Evolutionary conservation across 2,113 vertebrate genomes (phyloP), one percentile per base, ranked within the genome.

Genomic region (Chrysemys picta): DNA sequence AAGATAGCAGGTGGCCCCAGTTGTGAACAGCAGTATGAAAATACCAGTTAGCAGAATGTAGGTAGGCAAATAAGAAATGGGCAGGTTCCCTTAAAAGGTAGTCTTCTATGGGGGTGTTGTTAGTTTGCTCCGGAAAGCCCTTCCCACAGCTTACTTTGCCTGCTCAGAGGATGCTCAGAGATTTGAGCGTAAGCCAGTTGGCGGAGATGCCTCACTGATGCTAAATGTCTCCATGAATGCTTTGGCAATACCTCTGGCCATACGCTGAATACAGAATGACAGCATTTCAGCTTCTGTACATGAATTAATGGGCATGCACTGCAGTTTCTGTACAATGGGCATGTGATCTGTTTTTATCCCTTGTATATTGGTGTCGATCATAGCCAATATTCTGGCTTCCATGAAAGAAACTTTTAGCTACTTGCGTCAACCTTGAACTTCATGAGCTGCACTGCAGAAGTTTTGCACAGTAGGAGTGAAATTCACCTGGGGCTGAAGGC

Each of bases 371-470:
- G 29, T 59, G 4, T 69, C 84, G 6, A 17, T 52, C 78, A 8
- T 3, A 6, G 76, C 45, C 35, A 16, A 11, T 82, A 1, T 57
- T 89, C 62, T 92, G 56, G 13, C 56, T 96, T 10, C 35, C 21
- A 4, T 38, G 52, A 50, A 85, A 92, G 29, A 65, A 87, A 50
- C 14, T 19, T 49, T 85, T 69, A 17, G 53, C 84, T 72, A 35
- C 35, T 53, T 78, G 72, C 84, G 80, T 80, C 56, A 52, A 2
- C 6, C 69, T 65, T 54, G 54, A 87, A 85, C 89, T 90, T 94
- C 42, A 38, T 52, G 21, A n/a, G 47, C 52, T 59, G 17, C 38
- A 21, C 80, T 94, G 59, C 4, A 29, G 27, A 62, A 27, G 29
- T 31, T 62, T 62, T 31, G 59, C 59, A 7, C 59, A 7, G 27